These are phyloP conservation scores for Mobula hypostoma DNA, from an alignment of 2,113 vertebrate species.

Conservation along the genomic window DNA sequence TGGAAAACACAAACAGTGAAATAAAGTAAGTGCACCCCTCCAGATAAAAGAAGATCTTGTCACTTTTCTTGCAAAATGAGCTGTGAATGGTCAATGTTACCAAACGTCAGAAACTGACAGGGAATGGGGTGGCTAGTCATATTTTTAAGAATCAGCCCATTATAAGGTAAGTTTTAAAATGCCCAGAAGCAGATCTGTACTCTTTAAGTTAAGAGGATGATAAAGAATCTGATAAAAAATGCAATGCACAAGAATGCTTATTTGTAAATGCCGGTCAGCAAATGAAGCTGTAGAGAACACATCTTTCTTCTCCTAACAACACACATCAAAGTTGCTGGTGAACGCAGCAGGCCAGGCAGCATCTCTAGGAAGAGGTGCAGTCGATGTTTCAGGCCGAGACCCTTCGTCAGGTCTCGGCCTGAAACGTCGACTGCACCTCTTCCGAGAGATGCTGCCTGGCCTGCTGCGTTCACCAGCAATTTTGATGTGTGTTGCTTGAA, in stretches of 20 bases:
- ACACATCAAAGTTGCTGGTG: no score
- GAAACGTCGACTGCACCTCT: no score
- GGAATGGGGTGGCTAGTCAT: not conserved
- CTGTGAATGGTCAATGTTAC: not conserved
- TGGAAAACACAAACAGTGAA: slow-evolving; percentile 44
- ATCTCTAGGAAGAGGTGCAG: no score
- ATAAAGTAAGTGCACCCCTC: not conserved
- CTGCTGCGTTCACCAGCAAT: no score
- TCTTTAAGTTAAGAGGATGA: not conserved
- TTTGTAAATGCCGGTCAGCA: not conserved
- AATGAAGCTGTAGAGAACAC: not conserved
- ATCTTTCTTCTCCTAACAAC: not conserved
- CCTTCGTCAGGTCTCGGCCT: no score
- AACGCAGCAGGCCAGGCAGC: no score
- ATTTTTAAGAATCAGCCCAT: not conserved
- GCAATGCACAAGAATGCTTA: not conserved
- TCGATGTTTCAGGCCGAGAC: no score
- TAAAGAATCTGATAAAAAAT: not conserved
- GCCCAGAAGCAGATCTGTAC: not conserved
- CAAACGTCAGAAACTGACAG: not conserved
- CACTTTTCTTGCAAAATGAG: not conserved
- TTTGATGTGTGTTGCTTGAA: no score
- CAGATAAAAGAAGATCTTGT: not conserved
- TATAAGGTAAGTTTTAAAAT: not conserved
- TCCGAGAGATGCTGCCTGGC: no score